phyloP scores from a whole-genome alignment of 2,113 vertebrate genomes.

The Aptenodytes patagonicus region DNA sequence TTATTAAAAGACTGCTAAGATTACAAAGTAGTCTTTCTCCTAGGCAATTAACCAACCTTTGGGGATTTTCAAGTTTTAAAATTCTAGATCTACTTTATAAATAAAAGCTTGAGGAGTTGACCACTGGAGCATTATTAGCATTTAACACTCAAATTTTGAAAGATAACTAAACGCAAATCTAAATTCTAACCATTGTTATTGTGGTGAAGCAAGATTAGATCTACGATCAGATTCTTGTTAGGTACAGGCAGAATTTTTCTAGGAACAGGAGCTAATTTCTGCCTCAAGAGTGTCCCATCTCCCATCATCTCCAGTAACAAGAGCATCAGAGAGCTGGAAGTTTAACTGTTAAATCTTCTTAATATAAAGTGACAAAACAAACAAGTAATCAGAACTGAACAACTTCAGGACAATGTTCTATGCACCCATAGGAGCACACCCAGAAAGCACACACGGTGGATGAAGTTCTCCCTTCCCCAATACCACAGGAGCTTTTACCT shows the following conservation, averaged over 20 bases:
- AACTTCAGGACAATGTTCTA: background rate
- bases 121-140: background rate
- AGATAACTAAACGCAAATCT: background rate
- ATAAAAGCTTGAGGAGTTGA: background rate
- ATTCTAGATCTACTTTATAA: background rate
- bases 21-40: background rate
- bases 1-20: background rate
- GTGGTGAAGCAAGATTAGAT: background rate
- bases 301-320: background rate
- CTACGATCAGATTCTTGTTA: background rate
- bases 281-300: background rate
- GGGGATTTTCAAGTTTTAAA: background rate
- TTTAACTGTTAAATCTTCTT: background rate
- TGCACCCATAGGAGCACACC: accelerated
- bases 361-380: background rate
- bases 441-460: background rate
- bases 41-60: background rate
- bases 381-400: background rate
- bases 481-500: conserved; percentile 70
- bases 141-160: background rate
- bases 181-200: background rate
- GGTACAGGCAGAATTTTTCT: background rate
- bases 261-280: background rate
- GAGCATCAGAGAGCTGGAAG: background rate
- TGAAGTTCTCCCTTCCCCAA: background rate